Evolutionary conservation across 2,797 vertebrate species (phyloP), one percentile per base, ranked within the genome.

Genomic region (Microctenopoma stevenorrisi): DNA sequence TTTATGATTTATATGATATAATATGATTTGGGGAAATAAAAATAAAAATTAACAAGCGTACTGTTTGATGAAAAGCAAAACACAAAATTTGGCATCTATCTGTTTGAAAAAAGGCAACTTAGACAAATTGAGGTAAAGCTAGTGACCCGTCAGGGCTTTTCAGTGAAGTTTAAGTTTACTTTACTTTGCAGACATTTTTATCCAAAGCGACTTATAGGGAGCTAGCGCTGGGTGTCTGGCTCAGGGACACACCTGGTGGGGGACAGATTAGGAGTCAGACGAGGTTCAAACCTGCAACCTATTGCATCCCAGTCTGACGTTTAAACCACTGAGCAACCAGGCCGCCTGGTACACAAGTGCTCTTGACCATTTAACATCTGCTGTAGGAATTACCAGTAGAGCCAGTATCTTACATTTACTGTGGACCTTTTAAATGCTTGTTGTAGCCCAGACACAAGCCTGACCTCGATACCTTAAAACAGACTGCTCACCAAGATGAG

Each of bases 361-460:
- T 33, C 57, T 56, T 43, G 38, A 7, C 15, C 43, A 5, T 12
- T 33, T 40, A 60, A 42, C 64, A 64, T 76, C 65, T 74, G 64
- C 68, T 67, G 47, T 4, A 26, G 37, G 16, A 40, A 68, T 74
- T 42, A 63, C 26, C 38, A 43, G 57, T 15, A 10, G 63, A 11
- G 15, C 12, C 38, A 5, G 3, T 25, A 47, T 44, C 57, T 62
- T 63, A 26, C 6, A 37, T 63, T 40, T 35, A n/a, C 56, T 13
- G 72, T 63, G 46, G 49, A 46, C 64, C 68, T 63, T 46, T 78
- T 66, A 69, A 69, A 80, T 46, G 18, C 62, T 67, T 26, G 33
- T 15, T 30, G 68, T 30, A 68, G 52, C 69, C 70, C 63, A 77
- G 79, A 84, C 79, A 76, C 49, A 22, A 68, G 62, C 61, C 64